Conservation (phyloP, 2,797 vertebrate species). For the Choloepus didactylus region DNA sequence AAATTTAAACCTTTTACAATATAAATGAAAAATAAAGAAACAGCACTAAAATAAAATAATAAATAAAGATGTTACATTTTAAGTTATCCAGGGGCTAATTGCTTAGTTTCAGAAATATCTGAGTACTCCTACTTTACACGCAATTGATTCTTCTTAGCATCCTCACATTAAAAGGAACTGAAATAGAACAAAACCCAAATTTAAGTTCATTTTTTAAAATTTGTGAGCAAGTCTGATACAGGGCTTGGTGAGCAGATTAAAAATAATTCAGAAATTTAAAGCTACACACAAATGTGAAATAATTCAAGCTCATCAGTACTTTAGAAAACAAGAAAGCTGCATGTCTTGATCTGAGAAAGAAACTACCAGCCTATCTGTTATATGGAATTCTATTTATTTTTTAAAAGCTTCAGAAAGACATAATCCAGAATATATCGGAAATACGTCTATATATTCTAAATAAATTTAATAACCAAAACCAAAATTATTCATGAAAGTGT, state of each 20-base stretch:
- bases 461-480: neutral
- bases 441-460: neutral
- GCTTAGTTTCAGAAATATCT: neutral
- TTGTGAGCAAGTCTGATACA: conserved; percentile 8
- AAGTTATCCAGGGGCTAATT: neutral
- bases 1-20: neutral
- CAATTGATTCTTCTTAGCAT: neutral
- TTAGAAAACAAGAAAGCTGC: conserved; percentile 1
- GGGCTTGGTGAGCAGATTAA: neutral
- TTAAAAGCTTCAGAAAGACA: neutral
- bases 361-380: neutral
- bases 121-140: neutral
- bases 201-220: neutral
- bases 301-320: neutral
- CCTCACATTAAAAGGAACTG: neutral
- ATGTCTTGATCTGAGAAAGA: neutral
- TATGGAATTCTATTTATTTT: neutral
- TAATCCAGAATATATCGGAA: neutral
- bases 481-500: neutral
- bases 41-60: neutral
- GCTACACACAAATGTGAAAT: conserved; percentile 17
- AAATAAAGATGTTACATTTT: neutral
- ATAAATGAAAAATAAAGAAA: conserved; percentile 10
- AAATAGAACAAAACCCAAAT: neutral
- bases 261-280: conserved; percentile 11